These are phyloP conservation scores for Neodiprion virginianus DNA, from an alignment of 1,140 invertebrate genomes.

Conservation along the genomic window DNA sequence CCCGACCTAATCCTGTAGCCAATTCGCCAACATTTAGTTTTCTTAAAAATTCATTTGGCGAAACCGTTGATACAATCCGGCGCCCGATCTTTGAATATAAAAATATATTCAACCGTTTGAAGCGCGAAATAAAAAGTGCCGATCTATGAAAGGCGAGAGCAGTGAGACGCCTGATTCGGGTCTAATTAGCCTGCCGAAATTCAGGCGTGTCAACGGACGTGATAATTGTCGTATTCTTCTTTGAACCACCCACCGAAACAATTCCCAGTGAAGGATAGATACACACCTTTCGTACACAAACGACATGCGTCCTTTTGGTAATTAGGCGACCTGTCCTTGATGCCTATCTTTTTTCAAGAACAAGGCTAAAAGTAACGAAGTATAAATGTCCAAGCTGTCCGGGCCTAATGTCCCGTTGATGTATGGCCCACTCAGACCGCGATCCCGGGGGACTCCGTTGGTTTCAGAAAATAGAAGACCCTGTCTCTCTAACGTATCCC, in stretches of 20 bases:
- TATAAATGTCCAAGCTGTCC: background rate
- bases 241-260: background rate
- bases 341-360: background rate
- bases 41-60: too few relatives aligned
- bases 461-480: background rate
- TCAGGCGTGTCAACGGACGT: constrained; percentile 4
- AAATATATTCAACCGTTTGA: too few relatives aligned
- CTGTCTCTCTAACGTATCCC: background rate
- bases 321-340: background rate
- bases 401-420: background rate
- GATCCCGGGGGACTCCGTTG: background rate
- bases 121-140: too few relatives aligned
- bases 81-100: too few relatives aligned
- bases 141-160: background rate
- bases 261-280: background rate
- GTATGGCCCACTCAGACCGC: background rate
- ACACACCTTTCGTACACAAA: background rate
- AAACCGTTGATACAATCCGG: too few relatives aligned
- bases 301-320: constrained; percentile 5
- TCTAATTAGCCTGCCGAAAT: background rate
- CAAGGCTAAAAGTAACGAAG: constrained; percentile 2
- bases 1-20: too few relatives aligned
- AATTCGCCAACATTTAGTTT: too few relatives aligned
- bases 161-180: background rate
- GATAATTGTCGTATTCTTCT: constrained; percentile 3